Evolutionary conservation across 2,113 vertebrate genomes (phyloP).

Genomic region (Oncorhynchus nerka): DNA sequence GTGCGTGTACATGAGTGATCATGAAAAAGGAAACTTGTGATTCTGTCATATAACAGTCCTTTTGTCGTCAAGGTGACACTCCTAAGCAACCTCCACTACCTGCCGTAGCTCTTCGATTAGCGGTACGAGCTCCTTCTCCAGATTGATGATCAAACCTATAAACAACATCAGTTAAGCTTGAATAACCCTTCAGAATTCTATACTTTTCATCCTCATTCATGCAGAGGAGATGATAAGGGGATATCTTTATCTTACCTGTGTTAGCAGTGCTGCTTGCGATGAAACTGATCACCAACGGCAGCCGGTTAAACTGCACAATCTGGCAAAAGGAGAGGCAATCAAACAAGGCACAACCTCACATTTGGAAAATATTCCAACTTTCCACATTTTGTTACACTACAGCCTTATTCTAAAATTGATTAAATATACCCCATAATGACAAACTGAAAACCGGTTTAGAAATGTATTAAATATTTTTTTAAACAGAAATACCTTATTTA

Average conservation of each 20-base stretch:
- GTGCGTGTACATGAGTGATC: not conserved
- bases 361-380: too few relatives aligned
- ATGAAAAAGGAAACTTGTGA: not conserved
- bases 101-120: conserved; percentile 92
- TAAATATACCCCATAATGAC: too few relatives aligned
- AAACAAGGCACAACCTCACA: not conserved
- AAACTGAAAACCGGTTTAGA: too few relatives aligned
- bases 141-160: conserved; percentile 90
- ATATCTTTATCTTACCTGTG: conserved; percentile 78
- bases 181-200: too few relatives aligned
- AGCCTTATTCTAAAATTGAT: too few relatives aligned
- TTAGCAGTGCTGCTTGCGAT: conserved; percentile 94
- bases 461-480: too few relatives aligned
- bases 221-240: not conserved
- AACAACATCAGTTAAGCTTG: conserved; percentile 21
- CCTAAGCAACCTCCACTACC: conserved; percentile 84
- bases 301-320: conserved; percentile 96
- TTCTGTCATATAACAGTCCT: not conserved
- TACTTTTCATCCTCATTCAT: not conserved
- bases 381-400: too few relatives aligned
- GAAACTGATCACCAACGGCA: conserved; percentile 96
- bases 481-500: too few relatives aligned
- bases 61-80: not conserved
- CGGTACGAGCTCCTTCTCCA: conserved; percentile 92
- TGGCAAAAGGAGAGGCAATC: conserved; percentile 43